Evolutionary conservation across 2,113 vertebrate genomes (phyloP).

Genomic region (Grantiella picta): DNA sequence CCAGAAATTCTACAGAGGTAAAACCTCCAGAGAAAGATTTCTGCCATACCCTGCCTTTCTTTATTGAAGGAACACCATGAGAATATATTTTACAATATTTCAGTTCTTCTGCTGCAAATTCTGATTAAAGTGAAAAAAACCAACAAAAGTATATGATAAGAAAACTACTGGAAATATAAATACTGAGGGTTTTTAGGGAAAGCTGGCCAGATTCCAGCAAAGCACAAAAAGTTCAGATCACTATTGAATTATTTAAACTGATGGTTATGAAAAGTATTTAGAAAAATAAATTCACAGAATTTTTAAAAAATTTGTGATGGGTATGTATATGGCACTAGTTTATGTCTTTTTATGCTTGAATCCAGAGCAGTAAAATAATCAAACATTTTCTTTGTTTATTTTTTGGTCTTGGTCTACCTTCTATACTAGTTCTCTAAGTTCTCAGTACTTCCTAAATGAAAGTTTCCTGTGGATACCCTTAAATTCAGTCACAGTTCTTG

Average conservation of each 20-base stretch:
- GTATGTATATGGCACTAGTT: background rate
- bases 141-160: background rate
- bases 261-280: background rate
- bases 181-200: background rate
- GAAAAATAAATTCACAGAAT: background rate
- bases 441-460: background rate
- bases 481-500: background rate
- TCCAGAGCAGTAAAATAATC: background rate
- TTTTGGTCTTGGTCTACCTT: background rate
- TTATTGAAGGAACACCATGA: background rate
- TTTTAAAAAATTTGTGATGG: background rate
- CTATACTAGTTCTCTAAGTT: background rate
- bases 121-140: background rate
- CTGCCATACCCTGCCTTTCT: background rate
- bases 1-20: background rate
- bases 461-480: background rate
- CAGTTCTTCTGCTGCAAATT: background rate
- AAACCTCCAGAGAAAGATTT: background rate
- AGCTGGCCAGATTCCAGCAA: background rate
- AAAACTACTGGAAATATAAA: background rate
- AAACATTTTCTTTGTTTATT: background rate
- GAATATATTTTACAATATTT: background rate
- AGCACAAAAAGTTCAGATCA: background rate
- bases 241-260: background rate
- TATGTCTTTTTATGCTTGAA: background rate